Base-by-base conservation (phyloP, 2,888 invertebrate species). In the Aethes cnicana region DNA sequence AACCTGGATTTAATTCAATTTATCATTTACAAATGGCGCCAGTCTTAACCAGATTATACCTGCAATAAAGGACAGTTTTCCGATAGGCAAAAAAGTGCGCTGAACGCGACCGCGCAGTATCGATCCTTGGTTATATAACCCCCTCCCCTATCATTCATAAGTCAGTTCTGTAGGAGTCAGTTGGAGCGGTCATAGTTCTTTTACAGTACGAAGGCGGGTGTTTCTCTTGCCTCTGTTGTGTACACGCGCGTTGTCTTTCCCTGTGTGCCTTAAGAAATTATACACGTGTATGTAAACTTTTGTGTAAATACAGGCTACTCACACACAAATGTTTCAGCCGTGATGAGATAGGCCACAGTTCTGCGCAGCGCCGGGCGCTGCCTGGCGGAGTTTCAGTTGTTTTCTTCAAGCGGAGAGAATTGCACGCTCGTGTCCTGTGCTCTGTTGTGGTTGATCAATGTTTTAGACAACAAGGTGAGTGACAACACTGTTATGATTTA, bases 91-190 rank as follows among this genome's bases (percentile, higher is more conserved):
- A 62, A 68, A 66, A 68, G 64, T 81, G 74, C 57, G 70, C 68
- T 63, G 69, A 67, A 68, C 57, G 46, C 53, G 58, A 57, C 63
- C 66, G 67, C 67, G 66, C 72, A 64, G 59, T 84, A 87, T 87
- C 83, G 87, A 86, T 85, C 85, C 58, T 62, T 60, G 63, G 77
- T 87, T 87, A 85, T 79, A 71, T 85, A 87, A 87, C 74, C 73
- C 74, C 69, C 64, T 58, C 55, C 64, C 66, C 67, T 74, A 77
- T 74, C 78, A 79, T 78, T 81, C 77, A 77, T 72, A 73, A 71
- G 64, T 61, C 66, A 72, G 74, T 74, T 76, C 75, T 69, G 72
- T 67, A 63, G 69, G 63, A n/a, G n/a, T n/a, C n/a, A n/a, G n/a
- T n/a, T n/a, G n/a, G n/a, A n/a, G n/a, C n/a, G n/a, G n/a, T n/a